Evolutionary conservation across 2,797 vertebrate species (phyloP), one percentile per base, ranked within the genome.

Genomic region (Taenioides sp.): DNA sequence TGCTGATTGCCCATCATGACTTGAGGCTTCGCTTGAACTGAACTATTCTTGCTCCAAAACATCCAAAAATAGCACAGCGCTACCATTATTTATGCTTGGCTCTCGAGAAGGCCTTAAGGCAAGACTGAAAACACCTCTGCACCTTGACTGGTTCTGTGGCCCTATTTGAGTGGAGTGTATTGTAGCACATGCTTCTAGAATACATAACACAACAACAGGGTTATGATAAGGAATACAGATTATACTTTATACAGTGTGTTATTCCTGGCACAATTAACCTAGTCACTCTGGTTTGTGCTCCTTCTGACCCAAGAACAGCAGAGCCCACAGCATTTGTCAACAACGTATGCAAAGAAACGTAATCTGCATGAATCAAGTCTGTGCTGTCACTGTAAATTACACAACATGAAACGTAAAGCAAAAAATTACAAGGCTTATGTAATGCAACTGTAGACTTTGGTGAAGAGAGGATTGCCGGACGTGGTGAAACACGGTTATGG

Each of bases 241-340:
- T 79, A 82, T 85, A 47, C 86, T 87, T 77, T 76, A 68, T 65
- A 59, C 59, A 60, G 72, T 79, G 69, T 74, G 77, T 71, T 52
- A 70, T 79, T 85, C 84, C 77, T 87, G 80, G 82, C 82, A 84
- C 76, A 87, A 85, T 89, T 88, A 85, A 81, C 85, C 86, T 82
- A 79, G 80, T 54, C 37, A 27, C 67, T 50, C 71, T 72, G 61
- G 62, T 50, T 61, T 65, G 28, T 14, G 23, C 77, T 77, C 79
- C 74, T 47, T 78, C 73, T 77, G 76, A 82, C 80, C 77, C 23
- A 52, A 76, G 70, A 80, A 83, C 74, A 83, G 69, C 65, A 77
- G 73, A 71, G 85, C 83, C 78, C 70, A 20, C 49, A 73, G 73
- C 76, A 86, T 85, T 81, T 80, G 64, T 80, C 80, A 84, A 60